Conservation (phyloP, 2,888 invertebrate genomes). For the Scaptomyza polygonia region DNA sequence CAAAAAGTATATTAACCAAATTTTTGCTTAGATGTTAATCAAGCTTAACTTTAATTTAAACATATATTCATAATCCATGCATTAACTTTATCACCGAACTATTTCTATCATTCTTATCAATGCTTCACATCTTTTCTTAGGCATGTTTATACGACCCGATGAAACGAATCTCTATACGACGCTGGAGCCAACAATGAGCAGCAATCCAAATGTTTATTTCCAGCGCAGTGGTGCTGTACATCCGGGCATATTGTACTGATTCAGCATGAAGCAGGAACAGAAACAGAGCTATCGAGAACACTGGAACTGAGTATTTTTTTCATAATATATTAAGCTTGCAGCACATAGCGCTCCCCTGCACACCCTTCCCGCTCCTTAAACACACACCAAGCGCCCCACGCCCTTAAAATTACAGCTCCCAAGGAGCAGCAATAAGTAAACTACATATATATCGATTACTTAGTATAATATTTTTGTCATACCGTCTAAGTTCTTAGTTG, state of each 20-base stretch:
- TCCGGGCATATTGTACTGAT: constrained; percentile 95
- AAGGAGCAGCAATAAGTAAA: constrained; percentile 75
- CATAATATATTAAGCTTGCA: constrained; percentile 65
- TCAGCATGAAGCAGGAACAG: constrained; percentile 13
- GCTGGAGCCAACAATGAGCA: constrained; percentile 92
- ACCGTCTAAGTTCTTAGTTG: constrained; percentile 59
- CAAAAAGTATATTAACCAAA: too few relatives aligned
- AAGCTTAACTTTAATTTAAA: too few relatives aligned
- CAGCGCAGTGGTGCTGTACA: constrained; percentile 92
- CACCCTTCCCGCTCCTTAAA: constrained; percentile 12
- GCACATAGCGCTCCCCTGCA: constrained; percentile 60
- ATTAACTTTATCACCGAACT: too few relatives aligned
- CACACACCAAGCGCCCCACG: constrained; percentile 10
- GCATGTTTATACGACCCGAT: constrained; percentile 91
- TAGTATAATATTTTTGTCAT: constrained; percentile 73
- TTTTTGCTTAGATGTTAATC: too few relatives aligned
- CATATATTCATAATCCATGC: too few relatives aligned
- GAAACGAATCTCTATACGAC: constrained; percentile 94
- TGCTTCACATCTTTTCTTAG: constrained; percentile 83
- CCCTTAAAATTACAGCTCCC: constrained; percentile 66
- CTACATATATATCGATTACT: constrained; percentile 40
- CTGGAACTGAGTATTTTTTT: constrained; percentile 79
- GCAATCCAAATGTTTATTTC: constrained; percentile 96
- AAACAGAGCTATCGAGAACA: constrained; percentile 71
- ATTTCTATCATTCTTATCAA: neutral